Conservation (phyloP, 2,113 vertebrate species). For the Macquaria australasica region DNA sequence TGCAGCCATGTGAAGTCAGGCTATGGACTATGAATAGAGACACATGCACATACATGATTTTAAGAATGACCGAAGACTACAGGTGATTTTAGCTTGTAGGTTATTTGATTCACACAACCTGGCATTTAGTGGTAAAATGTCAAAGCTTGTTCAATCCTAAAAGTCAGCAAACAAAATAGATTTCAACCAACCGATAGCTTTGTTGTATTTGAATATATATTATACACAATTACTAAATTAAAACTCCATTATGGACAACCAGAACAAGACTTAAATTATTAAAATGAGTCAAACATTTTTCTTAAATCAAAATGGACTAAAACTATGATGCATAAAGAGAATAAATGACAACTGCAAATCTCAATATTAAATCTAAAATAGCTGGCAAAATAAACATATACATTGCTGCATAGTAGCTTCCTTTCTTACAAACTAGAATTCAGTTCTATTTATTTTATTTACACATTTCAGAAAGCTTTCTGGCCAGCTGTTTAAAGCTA, state of each 20-base stretch:
- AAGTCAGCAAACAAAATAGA: too few species aligned
- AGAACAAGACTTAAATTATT: not conserved
- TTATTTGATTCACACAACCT: not conserved
- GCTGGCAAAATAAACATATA: not conserved
- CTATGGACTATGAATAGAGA: not conserved
- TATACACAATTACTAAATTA: not conserved
- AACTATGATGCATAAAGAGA: not conserved
- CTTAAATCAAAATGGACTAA: not conserved
- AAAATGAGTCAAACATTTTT: not conserved
- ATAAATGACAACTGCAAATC: not conserved
- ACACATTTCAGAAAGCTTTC: not conserved
- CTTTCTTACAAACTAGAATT: not conserved
- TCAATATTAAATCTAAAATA: not conserved
- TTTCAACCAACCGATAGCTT: too few species aligned
- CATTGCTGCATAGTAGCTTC: not conserved
- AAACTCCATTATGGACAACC: not conserved
- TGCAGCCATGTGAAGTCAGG: conserved; percentile 16
- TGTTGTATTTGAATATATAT: not conserved
- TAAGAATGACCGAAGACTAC: not conserved
- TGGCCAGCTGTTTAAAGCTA: not conserved
- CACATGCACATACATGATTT: not conserved
- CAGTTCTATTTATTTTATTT: not conserved
- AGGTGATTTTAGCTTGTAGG: not conserved
- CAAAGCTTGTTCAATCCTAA: too few species aligned
- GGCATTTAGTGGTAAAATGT: not conserved